These are phyloP conservation scores for Piaya cayana DNA, from an alignment of 2,113 vertebrate genomes.

Conservation along the genomic window DNA sequence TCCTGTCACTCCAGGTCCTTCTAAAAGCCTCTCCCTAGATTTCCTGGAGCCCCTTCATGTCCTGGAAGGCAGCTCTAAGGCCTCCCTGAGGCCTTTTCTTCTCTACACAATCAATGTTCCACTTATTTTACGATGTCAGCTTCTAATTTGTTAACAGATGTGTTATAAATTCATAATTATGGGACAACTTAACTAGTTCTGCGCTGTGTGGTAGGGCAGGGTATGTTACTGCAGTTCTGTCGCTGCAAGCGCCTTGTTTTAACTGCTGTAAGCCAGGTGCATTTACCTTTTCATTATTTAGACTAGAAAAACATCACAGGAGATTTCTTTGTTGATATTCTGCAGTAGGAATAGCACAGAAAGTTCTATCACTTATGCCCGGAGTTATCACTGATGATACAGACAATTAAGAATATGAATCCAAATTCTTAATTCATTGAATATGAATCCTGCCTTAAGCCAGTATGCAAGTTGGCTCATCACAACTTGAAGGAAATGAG, in stretches of 20 bases:
- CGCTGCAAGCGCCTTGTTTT: neutral
- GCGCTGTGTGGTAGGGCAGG: neutral
- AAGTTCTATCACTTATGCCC: neutral
- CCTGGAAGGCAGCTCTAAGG: no score
- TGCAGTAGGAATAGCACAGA: neutral
- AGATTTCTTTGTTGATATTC: neutral
- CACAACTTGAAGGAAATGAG: neutral
- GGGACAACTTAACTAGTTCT: neutral
- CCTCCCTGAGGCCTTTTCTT: no score
- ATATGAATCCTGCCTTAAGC: neutral
- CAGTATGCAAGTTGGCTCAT: rapidly evolving
- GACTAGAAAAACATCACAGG: neutral
- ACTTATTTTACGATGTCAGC: neutral
- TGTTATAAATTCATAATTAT: neutral
- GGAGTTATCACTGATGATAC: neutral
- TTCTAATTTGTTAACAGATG: neutral
- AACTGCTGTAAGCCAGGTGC: neutral
- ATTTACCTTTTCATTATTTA: neutral
- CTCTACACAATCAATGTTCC: neutral
- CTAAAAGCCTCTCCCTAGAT: no score
- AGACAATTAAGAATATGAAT: neutral
- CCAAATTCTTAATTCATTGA: no score
- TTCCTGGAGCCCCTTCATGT: no score
- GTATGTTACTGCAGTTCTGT: neutral
- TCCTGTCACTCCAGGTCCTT: no score